These are phyloP conservation scores for Morpho helenor DNA, from an alignment of 2,888 invertebrate genomes.

Conservation along the genomic window DNA sequence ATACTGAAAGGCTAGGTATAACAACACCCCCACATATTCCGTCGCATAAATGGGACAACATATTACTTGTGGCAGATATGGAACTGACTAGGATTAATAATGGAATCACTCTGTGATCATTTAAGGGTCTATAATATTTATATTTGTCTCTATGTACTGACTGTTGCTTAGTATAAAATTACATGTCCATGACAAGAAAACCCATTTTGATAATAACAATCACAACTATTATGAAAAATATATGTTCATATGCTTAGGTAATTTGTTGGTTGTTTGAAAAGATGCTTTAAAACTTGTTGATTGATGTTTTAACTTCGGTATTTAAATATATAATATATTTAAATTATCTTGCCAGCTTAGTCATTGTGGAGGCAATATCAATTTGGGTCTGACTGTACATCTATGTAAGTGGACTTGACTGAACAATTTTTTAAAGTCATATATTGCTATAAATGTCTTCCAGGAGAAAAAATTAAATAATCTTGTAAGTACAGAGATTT, in stretches of 20 bases:
- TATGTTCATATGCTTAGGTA: no score
- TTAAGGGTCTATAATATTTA: slow-evolving; percentile 21
- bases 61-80: slow-evolving; percentile 78
- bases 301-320: no score
- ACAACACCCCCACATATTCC: slow-evolving; percentile 67
- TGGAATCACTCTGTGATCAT: slow-evolving; percentile 57
- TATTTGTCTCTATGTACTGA: background rate
- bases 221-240: no score
- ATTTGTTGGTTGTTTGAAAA: no score
- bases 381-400: slow-evolving; percentile 21
- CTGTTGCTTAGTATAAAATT: background rate
- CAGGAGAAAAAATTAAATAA: slow-evolving; percentile 42
- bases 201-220: no score
- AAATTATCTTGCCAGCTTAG: background rate
- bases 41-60: slow-evolving; percentile 78
- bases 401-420: slow-evolving; percentile 25
- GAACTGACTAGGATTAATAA: slow-evolving; percentile 78
- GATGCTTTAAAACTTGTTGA: no score
- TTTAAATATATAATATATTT: slow-evolving; percentile 13
- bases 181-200: no score
- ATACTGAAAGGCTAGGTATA: slow-evolving; percentile 57
- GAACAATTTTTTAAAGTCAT: slow-evolving; percentile 37
- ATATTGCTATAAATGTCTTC: slow-evolving; percentile 57
- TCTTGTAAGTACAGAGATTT: slow-evolving; percentile 32
- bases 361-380: slow-evolving; percentile 6